Percentiles rank a stretch among this genome's conserved stretches.
Evolutionary conservation across 2,113 vertebrate species (phyloP).

Genomic region (Oncorhynchus masou): DNA sequence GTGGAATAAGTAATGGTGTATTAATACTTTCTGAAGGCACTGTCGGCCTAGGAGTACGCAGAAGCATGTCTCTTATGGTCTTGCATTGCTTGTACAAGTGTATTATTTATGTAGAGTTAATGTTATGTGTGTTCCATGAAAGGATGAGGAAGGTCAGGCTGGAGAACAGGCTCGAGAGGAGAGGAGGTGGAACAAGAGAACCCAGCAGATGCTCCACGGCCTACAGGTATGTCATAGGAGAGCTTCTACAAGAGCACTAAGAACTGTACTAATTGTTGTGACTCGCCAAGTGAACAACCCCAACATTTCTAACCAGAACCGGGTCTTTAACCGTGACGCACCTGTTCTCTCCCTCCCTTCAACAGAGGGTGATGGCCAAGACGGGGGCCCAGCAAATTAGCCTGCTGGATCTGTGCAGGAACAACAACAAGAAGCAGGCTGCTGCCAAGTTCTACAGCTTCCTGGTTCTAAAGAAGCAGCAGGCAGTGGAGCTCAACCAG

Average conservation of each 20-base stretch:
- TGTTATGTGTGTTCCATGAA: not conserved
- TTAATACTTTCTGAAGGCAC: too few relatives aligned
- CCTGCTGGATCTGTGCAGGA: conserved; percentile 93
- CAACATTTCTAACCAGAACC: too few relatives aligned
- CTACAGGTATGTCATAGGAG: conserved; percentile 82
- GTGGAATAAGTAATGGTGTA: too few relatives aligned
- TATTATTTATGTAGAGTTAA: too few relatives aligned
- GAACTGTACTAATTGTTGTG: too few relatives aligned
- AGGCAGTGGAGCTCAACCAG: conserved; percentile 94
- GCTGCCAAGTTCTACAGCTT: conserved; percentile 99
- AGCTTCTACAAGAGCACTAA: too few relatives aligned
- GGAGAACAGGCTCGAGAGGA: conserved; percentile 96
- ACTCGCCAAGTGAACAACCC: too few relatives aligned
- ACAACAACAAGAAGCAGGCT: conserved; percentile 96
- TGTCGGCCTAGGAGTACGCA: not conserved
- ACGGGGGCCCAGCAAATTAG: conserved; percentile 95
- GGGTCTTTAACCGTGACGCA: too few relatives aligned
- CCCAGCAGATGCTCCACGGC: conserved; percentile 98
- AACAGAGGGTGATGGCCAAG: conserved; percentile 92
- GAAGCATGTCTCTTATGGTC: not conserved
- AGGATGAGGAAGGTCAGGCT: conserved; percentile 90
- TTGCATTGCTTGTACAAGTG: too few relatives aligned
- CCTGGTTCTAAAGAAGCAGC: conserved; percentile 97
- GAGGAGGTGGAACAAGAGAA: conserved; percentile 98
- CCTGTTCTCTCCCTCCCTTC: conserved; percentile 34